Conservation (phyloP, 2,113 vertebrate species). For the Urocolius indicus region DNA sequence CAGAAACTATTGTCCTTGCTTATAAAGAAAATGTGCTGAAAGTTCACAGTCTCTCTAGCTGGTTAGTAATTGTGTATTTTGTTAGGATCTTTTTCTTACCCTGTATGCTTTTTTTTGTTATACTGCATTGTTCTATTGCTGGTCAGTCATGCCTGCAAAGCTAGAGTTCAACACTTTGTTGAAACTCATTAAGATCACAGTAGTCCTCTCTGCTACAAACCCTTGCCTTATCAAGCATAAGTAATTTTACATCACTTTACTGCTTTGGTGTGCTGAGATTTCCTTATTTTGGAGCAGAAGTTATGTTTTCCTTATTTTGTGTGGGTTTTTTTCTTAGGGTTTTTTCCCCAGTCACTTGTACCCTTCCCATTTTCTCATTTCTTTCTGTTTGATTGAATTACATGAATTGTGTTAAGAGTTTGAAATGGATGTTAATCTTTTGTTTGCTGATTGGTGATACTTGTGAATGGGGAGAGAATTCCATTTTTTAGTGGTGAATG, state of each 20-base stretch:
- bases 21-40: neutral
- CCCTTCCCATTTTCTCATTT: neutral
- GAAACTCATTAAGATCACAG: neutral
- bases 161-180: neutral
- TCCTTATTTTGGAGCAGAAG: neutral
- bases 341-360: neutral
- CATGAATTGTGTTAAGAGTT: neutral
- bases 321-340: neutral
- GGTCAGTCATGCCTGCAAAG: constrained; percentile 4
- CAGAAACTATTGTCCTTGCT: neutral
- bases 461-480: neutral
- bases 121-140: neutral
- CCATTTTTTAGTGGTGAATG: neutral
- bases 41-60: neutral
- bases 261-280: neutral
- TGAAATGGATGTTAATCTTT: neutral
- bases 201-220: neutral
- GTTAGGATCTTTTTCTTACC: neutral
- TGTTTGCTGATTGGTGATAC: neutral
- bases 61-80: neutral
- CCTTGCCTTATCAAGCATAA: neutral
- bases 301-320: neutral
- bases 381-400: neutral
- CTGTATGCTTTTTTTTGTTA: neutral
- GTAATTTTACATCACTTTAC: neutral